phyloP scores from a whole-genome alignment of 2,113 vertebrate species.

The Hippocampus barbouri region DNA sequence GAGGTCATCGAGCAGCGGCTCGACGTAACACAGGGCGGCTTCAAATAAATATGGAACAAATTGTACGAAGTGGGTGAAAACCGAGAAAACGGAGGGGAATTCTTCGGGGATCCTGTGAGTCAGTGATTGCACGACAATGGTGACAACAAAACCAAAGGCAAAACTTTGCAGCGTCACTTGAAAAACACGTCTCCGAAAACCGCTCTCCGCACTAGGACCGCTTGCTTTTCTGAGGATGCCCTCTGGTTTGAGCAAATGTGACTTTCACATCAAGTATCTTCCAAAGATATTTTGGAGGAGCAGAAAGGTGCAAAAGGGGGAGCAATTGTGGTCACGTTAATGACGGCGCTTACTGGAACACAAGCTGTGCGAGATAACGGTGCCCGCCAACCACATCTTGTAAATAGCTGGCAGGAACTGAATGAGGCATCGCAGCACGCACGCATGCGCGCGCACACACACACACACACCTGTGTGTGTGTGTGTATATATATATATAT shows the following conservation, averaged over 20 bases:
- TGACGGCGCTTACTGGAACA: constrained; percentile 42
- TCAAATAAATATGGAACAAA: constrained; percentile 40
- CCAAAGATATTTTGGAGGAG: constrained; percentile 4
- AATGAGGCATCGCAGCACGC: not conserved
- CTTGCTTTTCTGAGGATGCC: constrained; percentile 2
- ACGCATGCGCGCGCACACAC: no score
- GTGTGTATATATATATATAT: no score
- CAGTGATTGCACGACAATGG: constrained; percentile 48
- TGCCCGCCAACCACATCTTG: constrained; percentile 62
- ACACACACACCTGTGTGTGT: no score
- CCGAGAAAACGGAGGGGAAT: constrained; percentile 54
- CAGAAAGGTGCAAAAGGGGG: constrained; percentile 2
- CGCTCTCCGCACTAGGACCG: not conserved
- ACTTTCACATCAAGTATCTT: not conserved
- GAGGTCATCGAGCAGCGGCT: constrained; percentile 57
- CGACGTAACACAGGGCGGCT: constrained; percentile 47
- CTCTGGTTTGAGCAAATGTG: not conserved
- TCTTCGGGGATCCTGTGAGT: constrained; percentile 54
- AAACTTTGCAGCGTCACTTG: constrained; percentile 49
- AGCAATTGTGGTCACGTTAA: constrained; percentile 23
- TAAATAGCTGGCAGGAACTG: constrained; percentile 63
- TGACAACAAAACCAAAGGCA: constrained; percentile 48
- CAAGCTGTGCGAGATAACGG: constrained; percentile 43
- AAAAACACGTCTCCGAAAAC: constrained; percentile 4
- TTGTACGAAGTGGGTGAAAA: constrained; percentile 42